phyloP scores from a whole-genome alignment of 35 echinoderm and acorn worm genomes.

The Strongylocentrotus purpuratus region DNA sequence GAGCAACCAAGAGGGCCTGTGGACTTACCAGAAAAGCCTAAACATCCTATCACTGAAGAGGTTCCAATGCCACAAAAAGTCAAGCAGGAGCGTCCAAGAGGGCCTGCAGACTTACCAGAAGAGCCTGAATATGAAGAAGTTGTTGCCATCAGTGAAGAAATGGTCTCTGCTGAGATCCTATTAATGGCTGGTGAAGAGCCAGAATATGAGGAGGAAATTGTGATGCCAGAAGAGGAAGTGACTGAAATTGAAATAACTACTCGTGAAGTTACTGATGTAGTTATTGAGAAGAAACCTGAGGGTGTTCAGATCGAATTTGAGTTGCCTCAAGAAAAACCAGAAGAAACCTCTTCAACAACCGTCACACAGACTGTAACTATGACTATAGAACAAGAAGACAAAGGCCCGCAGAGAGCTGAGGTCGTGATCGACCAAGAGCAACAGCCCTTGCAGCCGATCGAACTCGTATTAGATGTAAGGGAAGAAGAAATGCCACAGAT shows the following conservation, averaged over 20 bases:
- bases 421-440: conserved; percentile 76
- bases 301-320: conserved; percentile 19
- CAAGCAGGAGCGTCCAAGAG: neutral
- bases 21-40: conserved; percentile 6
- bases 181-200: conserved; percentile 50
- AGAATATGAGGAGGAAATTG: conserved; percentile 45
- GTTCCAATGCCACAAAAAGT: neutral
- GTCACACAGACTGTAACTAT: neutral
- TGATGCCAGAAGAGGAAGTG: conserved; percentile 53
- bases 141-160: conserved; percentile 41
- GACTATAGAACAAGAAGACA: conserved; percentile 43
- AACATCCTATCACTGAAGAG: conserved; percentile 26
- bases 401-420: conserved; percentile 59
- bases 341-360: neutral
- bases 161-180: conserved; percentile 44
- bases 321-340: conserved; percentile 26
- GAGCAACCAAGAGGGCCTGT: neutral
- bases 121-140: conserved; percentile 42
- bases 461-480: conserved; percentile 66
- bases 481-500: conserved; percentile 45
- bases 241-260: conserved; percentile 37
- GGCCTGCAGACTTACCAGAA: conserved; percentile 47
- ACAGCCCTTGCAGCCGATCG: conserved; percentile 67
- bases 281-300: conserved; percentile 22
- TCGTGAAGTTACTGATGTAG: neutral